phyloP scores from a whole-genome alignment of 2,113 vertebrate genomes.

The Dasypus novemcinctus region DNA sequence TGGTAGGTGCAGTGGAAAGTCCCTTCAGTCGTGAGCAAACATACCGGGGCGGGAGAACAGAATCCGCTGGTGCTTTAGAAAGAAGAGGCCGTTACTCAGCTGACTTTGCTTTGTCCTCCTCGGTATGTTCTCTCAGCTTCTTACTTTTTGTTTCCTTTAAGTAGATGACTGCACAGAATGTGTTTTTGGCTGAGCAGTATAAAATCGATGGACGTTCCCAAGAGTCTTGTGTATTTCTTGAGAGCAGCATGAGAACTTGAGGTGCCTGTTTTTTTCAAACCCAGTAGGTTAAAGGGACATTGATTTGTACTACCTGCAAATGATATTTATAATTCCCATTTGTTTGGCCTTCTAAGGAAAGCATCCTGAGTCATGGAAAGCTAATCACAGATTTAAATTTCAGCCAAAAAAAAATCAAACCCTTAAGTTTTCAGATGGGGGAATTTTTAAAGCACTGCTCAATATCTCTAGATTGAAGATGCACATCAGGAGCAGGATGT shows the following conservation, averaged over 20 bases:
- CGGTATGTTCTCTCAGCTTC: background rate
- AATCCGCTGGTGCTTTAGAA: accelerated
- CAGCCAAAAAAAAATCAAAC: background rate
- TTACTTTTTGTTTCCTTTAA: background rate
- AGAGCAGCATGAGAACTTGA: background rate
- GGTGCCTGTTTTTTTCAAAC: background rate
- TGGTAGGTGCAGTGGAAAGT: background rate
- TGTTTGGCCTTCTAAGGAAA: background rate
- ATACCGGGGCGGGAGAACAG: accelerated
- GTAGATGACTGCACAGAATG: background rate
- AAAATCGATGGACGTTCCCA: constrained; percentile 4
- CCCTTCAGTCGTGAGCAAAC: accelerated
- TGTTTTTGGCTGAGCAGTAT: background rate
- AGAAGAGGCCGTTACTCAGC: background rate
- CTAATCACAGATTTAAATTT: constrained; percentile 27
- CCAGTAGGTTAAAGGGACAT: background rate
- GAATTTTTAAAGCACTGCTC: background rate
- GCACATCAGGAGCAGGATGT: background rate
- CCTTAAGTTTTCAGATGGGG: background rate
- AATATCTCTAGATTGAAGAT: background rate
- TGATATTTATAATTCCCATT: background rate
- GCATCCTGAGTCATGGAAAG: background rate
- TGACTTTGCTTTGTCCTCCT: background rate
- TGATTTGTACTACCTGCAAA: constrained; percentile 15
- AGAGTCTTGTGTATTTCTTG: constrained; percentile 7